Base-by-base conservation (phyloP, 1,140 invertebrate genomes). In the Mamestra configurata region DNA sequence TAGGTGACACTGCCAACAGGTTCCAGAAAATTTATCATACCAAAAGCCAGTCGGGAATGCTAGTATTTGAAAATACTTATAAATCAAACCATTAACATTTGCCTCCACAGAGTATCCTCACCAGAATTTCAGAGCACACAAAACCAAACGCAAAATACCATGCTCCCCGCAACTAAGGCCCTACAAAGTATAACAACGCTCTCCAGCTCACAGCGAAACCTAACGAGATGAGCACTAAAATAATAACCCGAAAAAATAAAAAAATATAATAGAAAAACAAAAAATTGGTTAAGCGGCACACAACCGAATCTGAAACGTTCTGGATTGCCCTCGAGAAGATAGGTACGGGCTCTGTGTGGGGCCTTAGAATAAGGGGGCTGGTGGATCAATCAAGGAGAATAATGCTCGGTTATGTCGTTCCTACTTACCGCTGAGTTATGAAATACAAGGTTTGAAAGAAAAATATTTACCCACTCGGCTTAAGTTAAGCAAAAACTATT, bases 321-420 rank as follows among this genome's bases (percentile, higher is more conserved):
- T 89, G 92, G 88, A 93, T 93, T 93, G 85, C 91, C 85, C 90
- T 93, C 86, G 82, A 92, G 83, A 85, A 84, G 90, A 88, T 89
- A 89, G 88, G 84, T 88, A 88, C 87, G 84, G 83, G 78, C 79
- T 84, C 68, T 64, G 81, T n/a, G 78, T 82, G 68, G 78, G 86
- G 90, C 90, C 86, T 89, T 64, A 81, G 87, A 90, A 86, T 70
- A 43, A 75, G 85, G 87, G 88, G 79, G 80, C 0, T 22, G 24
- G 24, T 37, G 31, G 59, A 61, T 0, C 24, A 35, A 13, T 61
- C 53, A 37, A 35, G 15, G 24, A n/a, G 55, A 53, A 18, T 27
- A 3, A 27, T 27, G 31, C 7, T 59, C n/a, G n/a, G n/a, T n/a
- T n/a, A n/a, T n/a, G n/a, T n/a, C n/a, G n/a, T n/a, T n/a, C n/a